Conservation (phyloP, 2,797 vertebrate genomes). For the Eulemur rubriventer region DNA sequence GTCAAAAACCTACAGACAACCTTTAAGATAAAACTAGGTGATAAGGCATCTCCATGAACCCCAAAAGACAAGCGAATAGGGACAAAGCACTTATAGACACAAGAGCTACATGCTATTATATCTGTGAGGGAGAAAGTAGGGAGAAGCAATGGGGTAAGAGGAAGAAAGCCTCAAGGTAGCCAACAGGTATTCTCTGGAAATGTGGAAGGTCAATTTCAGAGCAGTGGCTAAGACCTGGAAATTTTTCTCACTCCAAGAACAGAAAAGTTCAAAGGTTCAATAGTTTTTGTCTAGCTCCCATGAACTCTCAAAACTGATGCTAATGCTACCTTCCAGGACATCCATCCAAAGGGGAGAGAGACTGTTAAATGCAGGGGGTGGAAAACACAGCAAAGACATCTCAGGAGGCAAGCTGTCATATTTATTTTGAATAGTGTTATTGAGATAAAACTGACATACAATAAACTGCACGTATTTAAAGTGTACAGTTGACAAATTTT, state of each 20-base stretch:
- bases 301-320: not conserved
- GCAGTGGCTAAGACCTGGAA: not conserved
- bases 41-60: not conserved
- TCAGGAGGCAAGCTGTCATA: not conserved
- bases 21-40: not conserved
- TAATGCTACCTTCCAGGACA: not conserved
- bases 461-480: not conserved
- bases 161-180: not conserved
- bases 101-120: not conserved
- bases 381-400: not conserved
- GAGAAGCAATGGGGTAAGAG: not conserved
- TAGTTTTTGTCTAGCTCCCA: not conserved
- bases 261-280: not conserved
- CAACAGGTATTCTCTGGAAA: not conserved
- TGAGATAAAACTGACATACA: not conserved
- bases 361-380: not conserved
- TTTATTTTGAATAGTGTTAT: not conserved
- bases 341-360: not conserved
- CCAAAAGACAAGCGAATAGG: not conserved
- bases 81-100: not conserved
- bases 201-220: not conserved
- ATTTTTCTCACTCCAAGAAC: not conserved
- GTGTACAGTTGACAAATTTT: constrained; percentile 18
- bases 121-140: not conserved
- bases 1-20: not conserved